These are phyloP conservation scores for Pteronura brasiliensis DNA, from an alignment of 2,113 vertebrate species.

Conservation along the genomic window DNA sequence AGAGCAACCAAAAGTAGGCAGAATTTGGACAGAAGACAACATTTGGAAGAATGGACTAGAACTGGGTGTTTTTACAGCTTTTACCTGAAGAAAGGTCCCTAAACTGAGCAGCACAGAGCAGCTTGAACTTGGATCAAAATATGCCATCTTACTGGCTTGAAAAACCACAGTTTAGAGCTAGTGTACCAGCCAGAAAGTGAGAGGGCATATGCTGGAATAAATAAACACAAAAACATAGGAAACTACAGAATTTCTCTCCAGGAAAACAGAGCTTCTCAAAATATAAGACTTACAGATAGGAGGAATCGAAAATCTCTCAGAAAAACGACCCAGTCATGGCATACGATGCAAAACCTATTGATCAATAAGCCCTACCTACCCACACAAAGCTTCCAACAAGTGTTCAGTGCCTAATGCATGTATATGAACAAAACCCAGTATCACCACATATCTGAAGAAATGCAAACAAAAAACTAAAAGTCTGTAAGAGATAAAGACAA, in stretches of 20 bases:
- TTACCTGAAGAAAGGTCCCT: background rate
- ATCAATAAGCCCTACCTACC: background rate
- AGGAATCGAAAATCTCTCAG: background rate
- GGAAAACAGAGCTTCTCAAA: background rate
- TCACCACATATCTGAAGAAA: background rate
- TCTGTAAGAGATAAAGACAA: background rate
- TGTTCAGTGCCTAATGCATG: background rate
- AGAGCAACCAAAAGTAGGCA: background rate
- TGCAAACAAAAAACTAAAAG: background rate
- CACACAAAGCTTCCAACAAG: background rate
- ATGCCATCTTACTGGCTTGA: background rate
- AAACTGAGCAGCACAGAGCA: background rate
- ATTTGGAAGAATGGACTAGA: background rate
- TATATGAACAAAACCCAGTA: background rate
- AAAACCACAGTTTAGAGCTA: background rate
- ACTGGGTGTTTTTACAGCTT: background rate
- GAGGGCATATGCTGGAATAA: background rate
- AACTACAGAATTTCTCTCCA: background rate
- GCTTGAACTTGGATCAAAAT: constrained; percentile 1
- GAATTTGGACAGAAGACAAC: background rate
- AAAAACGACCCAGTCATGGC: background rate
- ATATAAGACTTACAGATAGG: background rate
- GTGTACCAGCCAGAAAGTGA: background rate
- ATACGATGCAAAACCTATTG: background rate
- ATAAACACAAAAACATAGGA: background rate